Evolutionary conservation across 1,140 invertebrate genomes (phyloP).

Genomic region (Brachionus koreanus): DNA sequence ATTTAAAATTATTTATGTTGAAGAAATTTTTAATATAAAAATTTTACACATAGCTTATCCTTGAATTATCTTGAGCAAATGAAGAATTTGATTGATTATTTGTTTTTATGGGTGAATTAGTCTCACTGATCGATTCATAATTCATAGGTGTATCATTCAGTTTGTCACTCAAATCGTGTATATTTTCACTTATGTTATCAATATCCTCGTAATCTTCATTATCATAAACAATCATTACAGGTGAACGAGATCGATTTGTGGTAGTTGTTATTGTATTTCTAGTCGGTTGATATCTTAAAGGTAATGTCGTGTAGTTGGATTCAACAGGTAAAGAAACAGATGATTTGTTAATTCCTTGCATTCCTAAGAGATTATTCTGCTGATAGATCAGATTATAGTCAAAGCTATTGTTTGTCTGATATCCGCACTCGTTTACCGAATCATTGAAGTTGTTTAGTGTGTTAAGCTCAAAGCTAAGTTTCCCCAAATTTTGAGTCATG

Average conservation of each 20-base stretch:
- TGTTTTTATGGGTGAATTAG: background rate
- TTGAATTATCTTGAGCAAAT: background rate
- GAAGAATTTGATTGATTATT: background rate
- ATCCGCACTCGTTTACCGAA: background rate
- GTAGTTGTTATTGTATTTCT: background rate
- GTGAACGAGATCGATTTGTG: background rate
- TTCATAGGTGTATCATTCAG: slow-evolving; percentile 9
- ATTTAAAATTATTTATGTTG: background rate
- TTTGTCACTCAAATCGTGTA: background rate
- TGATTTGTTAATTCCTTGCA: slow-evolving; percentile 22
- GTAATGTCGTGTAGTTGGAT: background rate
- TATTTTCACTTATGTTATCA: background rate
- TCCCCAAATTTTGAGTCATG: slow-evolving; percentile 30
- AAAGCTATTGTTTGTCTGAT: background rate
- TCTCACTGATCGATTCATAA: slow-evolving; percentile 9
- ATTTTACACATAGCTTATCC: slow-evolving; percentile 41
- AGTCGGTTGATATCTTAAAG: background rate
- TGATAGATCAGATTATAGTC: slow-evolving; percentile 9
- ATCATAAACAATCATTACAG: slow-evolving; percentile 32
- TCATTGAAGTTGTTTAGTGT: background rate
- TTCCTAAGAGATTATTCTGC: background rate
- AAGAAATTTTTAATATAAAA: background rate
- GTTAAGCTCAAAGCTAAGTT: background rate
- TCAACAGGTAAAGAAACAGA: background rate
- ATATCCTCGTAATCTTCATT: slow-evolving; percentile 23